These are phyloP conservation scores for Menidia menidia DNA, from an alignment of 2,797 vertebrate genomes.

Conservation along the genomic window DNA sequence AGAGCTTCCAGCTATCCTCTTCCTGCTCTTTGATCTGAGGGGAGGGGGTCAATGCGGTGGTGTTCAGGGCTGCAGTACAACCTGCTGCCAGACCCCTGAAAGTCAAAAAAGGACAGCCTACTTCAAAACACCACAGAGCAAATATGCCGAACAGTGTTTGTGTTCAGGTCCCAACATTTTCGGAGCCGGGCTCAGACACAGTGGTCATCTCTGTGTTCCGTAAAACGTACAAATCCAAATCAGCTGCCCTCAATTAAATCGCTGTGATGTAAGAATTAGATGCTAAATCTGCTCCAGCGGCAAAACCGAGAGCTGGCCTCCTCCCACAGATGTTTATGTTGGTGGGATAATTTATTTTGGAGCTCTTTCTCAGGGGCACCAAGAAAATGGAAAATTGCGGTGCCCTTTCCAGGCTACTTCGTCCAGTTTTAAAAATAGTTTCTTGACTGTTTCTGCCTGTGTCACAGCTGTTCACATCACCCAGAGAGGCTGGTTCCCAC, in stretches of 20 bases:
- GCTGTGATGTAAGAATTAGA: no score
- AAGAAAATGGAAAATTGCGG: constrained; percentile 63
- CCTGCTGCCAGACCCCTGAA: constrained; percentile 47
- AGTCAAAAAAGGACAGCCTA: constrained; percentile 25
- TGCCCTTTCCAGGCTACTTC: constrained; percentile 70
- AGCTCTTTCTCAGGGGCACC: constrained; percentile 27
- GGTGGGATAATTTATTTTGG: constrained; percentile 9
- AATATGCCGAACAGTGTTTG: neutral
- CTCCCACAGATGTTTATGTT: constrained; percentile 48
- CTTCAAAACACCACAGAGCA: constrained; percentile 15
- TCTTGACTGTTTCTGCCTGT: constrained; percentile 44
- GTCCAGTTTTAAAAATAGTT: constrained; percentile 73
- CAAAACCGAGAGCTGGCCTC: constrained; percentile 21
- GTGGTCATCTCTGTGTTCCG: neutral
- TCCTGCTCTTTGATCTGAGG: constrained; percentile 45
- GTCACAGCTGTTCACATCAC: constrained; percentile 45
- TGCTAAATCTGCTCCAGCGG: constrained; percentile 8
- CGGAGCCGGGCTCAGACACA: no score
- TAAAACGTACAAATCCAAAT: constrained; percentile 11
- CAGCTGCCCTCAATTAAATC: neutral
- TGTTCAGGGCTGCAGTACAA: constrained; percentile 43
- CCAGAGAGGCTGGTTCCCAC: constrained; percentile 45
- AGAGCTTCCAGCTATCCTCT: constrained; percentile 37
- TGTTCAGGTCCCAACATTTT: neutral
- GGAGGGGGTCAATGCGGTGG: constrained; percentile 38